These are phyloP conservation scores for Catotricha subobsoleta DNA, from an alignment of 2,888 invertebrate genomes.

Conservation along the genomic window DNA sequence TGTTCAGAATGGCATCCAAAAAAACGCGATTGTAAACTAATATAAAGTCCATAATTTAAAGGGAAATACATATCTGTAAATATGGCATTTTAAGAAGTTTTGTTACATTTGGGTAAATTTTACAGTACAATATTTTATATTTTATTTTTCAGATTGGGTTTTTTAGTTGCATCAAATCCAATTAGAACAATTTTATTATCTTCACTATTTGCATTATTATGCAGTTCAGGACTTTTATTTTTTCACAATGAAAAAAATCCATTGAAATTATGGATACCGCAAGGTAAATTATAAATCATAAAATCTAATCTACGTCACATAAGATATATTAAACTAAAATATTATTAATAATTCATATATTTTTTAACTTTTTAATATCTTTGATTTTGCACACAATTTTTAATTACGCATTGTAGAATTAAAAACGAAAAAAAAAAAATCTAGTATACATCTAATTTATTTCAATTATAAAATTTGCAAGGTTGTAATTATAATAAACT, in stretches of 20 bases:
- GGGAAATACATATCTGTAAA: no score
- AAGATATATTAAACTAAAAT: not conserved
- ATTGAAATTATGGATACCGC: constrained; percentile 48
- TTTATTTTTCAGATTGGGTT: constrained; percentile 40
- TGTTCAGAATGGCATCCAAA: no score
- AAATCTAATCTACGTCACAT: not conserved
- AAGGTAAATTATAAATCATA: constrained; percentile 7
- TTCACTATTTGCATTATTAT: constrained; percentile 36
- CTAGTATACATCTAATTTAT: no score
- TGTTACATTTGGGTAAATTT: no score
- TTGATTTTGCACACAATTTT: not conserved
- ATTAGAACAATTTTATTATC: constrained; percentile 39
- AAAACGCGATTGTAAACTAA: no score
- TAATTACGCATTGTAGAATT: not conserved
- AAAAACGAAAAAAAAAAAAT: not conserved
- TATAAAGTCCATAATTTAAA: no score
- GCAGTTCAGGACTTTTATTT: constrained; percentile 40
- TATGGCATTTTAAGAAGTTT: no score
- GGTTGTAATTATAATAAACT: no score
- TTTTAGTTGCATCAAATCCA: constrained; percentile 39
- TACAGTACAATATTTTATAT: no score
- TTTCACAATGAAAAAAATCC: constrained; percentile 60
- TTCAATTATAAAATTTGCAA: no score
- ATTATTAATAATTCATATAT: not conserved
- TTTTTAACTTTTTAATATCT: not conserved